phyloP scores from a whole-genome alignment of 2,888 invertebrate species.

The Craniophora ligustri region DNA sequence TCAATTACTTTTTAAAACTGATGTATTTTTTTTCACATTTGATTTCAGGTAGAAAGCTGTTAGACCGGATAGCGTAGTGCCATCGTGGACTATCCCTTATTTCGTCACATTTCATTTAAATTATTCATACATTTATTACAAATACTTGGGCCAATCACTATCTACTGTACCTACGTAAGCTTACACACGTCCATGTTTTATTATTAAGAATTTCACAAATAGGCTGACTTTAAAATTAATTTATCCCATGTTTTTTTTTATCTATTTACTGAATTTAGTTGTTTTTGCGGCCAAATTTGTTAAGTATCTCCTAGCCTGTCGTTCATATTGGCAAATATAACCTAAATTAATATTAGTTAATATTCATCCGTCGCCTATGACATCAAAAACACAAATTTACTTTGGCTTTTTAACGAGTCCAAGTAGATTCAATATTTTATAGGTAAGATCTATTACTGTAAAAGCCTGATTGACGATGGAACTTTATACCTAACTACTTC shows the following conservation, averaged over 20 bases:
- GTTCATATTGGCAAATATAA: constrained; percentile 74
- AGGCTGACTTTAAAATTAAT: too few relatives aligned
- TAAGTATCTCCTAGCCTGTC: constrained; percentile 58
- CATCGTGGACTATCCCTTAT: neutral
- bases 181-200: constrained; percentile 1
- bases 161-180: neutral
- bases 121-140: constrained; percentile 11
- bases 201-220: too few relatives aligned
- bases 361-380: constrained; percentile 53
- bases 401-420: neutral
- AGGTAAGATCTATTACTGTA: too few relatives aligned
- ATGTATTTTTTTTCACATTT: too few relatives aligned
- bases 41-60: neutral
- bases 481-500: too few relatives aligned
- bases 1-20: too few relatives aligned
- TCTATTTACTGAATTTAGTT: too few relatives aligned
- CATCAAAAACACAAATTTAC: neutral
- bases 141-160: constrained; percentile 10
- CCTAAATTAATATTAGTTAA: constrained; percentile 19
- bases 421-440: too few relatives aligned
- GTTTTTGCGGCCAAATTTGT: too few relatives aligned
- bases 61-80: neutral
- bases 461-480: too few relatives aligned
- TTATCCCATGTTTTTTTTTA: too few relatives aligned
- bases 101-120: constrained; percentile 1